Conservation (phyloP, 2,113 vertebrate genomes). For the Rissa tridactyla region DNA sequence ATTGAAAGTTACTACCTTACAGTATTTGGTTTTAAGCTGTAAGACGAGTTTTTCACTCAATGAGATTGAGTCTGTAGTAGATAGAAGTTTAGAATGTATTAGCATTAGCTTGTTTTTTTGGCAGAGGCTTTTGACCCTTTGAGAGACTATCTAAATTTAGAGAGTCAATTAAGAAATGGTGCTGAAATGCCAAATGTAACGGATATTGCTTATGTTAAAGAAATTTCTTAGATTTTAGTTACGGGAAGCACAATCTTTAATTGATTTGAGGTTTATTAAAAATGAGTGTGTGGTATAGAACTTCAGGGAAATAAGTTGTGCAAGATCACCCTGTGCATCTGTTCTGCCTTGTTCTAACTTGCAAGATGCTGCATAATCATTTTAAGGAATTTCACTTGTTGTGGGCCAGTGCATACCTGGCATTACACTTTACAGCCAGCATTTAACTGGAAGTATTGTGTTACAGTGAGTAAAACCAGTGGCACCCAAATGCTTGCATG, state of each 20-base stretch:
- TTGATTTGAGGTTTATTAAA: neutral
- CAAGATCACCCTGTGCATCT: neutral
- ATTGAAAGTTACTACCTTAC: neutral
- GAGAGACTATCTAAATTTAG: neutral
- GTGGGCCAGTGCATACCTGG: slow-evolving; percentile 6
- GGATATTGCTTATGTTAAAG: neutral
- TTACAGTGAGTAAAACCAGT: slow-evolving; percentile 13
- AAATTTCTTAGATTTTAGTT: neutral
- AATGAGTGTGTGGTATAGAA: neutral
- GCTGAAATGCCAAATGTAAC: neutral
- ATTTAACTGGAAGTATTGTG: slow-evolving; percentile 1
- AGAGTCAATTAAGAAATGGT: neutral
- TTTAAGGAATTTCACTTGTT: slow-evolving; percentile 39
- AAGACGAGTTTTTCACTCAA: neutral
- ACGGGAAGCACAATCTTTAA: neutral
- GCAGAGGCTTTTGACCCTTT: neutral
- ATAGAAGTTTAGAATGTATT: neutral
- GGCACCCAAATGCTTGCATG: neutral
- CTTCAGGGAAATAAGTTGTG: neutral
- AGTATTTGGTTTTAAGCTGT: neutral
- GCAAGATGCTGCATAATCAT: neutral
- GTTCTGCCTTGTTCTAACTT: slow-evolving; percentile 17
- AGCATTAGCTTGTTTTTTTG: neutral
- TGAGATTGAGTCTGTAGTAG: neutral
- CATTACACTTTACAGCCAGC: neutral